Base-by-base conservation (phyloP, 2,797 vertebrate species). In the Bradypodion ventrale region DNA sequence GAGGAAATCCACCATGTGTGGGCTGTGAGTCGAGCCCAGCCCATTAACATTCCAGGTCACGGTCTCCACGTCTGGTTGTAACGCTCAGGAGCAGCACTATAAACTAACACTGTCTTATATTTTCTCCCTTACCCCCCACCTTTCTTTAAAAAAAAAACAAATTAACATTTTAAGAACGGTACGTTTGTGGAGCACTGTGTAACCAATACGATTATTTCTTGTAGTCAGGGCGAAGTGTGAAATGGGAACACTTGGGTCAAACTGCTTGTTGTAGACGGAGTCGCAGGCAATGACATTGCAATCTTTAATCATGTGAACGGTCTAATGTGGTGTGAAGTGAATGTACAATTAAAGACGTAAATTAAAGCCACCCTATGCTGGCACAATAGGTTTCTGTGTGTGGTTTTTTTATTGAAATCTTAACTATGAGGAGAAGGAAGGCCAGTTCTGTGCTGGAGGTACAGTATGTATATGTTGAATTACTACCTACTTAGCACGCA, bases 291-390 rank as follows among this genome's bases (percentile, higher is more conserved):
- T 9, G 25, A 46, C 35, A 9, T 88, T 76, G 19, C 73, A 35
- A 60, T 78, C 89, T 75, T 81, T 77, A 70, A 86, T 69, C 56
- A 79, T 78, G 83, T 83, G 76, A 75, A 78, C 7, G 44, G 59
- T 79, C 74, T 60, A n/a, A 69, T 75, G 87, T 70, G 82, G 52
- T 88, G 75, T 85, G 52, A 78, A 80, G 59, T 81, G 82, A 80
- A 77, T 63, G 78, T 77, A 72, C 77, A 84, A 75, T 86, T 89
- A 89, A 89, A 89, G 52, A 78, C 78, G 56, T 78, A 75, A 62
- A 65, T 78, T 78, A 62, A 80, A 75, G 68, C 63, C 75, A 19
- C 74, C 70, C 6, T 12, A 9, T 49, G 25, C 68, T 63, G n/a
- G 62, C 23, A 65, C 52, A 1, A 25, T 62, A 44, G 40, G n/a